Conservation (phyloP, 2,888 invertebrate species). For the Bombylius major region DNA sequence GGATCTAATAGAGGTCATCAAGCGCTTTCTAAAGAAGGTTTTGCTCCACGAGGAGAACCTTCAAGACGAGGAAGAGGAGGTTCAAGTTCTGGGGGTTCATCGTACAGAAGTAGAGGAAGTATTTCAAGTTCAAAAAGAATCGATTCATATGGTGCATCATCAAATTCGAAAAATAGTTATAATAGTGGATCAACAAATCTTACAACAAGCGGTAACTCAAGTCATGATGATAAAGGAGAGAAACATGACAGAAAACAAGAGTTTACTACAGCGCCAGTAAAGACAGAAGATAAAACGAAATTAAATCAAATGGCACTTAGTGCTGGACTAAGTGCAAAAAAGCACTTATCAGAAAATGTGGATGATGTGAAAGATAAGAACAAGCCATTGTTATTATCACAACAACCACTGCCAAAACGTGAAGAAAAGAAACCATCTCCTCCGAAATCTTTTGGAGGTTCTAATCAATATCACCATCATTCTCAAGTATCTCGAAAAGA, state of each 20-base stretch:
- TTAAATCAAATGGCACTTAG: conserved; percentile 52
- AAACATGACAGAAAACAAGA: conserved; percentile 17
- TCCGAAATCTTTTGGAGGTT: conserved; percentile 20
- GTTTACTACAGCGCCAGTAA: conserved; percentile 6
- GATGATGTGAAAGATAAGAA: conserved; percentile 17
- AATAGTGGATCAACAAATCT: conserved; percentile 28
- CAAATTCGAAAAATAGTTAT: conserved; percentile 53
- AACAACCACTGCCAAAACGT: conserved; percentile 17
- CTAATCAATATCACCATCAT: conserved; percentile 13
- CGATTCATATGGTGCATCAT: conserved; percentile 50
- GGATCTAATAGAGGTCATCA: conserved; percentile 40
- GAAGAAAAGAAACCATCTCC: conserved; percentile 21
- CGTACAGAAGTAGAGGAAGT: conserved; percentile 35
- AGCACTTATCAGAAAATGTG: conserved; percentile 15
- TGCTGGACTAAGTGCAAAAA: conserved; percentile 43
- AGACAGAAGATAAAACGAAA: conserved; percentile 51
- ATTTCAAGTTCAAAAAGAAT: conserved; percentile 46
- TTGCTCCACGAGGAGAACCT: conserved; percentile 79
- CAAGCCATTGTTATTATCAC: conserved; percentile 18
- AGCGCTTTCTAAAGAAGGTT: conserved; percentile 46
- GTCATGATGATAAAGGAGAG: conserved; percentile 36
- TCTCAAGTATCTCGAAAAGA: conserved; percentile 7
- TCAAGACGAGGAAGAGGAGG: conserved; percentile 72
- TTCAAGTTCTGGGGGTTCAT: conserved; percentile 37
- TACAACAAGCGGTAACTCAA: conserved; percentile 31